Evolutionary conservation across 2,888 invertebrate genomes (phyloP), one percentile per base, ranked within the genome.

Genomic region (Phorcus lineatus): DNA sequence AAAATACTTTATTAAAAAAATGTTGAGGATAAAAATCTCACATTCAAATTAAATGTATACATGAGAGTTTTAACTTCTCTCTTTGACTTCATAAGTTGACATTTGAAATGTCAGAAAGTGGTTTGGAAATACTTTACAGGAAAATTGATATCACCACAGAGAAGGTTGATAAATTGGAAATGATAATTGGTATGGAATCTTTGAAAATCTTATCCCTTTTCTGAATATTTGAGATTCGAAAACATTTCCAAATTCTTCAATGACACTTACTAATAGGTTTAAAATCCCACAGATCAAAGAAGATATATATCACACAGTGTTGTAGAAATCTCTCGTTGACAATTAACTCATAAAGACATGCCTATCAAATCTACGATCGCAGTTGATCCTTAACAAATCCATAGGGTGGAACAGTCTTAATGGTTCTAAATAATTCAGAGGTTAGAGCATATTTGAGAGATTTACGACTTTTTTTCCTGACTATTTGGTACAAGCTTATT

Each of bases 161-260:
- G 28, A 17, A 36, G 16, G 19, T n/a, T 40, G 40, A 70, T 36
- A 70, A 70, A 36, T 36, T 31, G 19, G 40, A 36, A 31, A 31
- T n/a, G 40, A 31, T 70, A 70, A 70, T 70, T 70, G 36, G 17
- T 19, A 13, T 31, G 70, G 70, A 70, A 70, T 70, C 70, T 70
- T 36, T 19, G 70, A 70, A 70, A 70, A 70, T 70, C 70, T 70
- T 36, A 70, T 70, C 31, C 9, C 36, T 40, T 19, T 31, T 36
- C n/a, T 70, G 31, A 36, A 70, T 70, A 70, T 70, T 40, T 70
- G 70, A 70, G 70, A 70, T 70, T 70, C 70, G 36, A 70, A 40
- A 70, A 70, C 70, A 19, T 28, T 70, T 70, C 40, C 17, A 36
- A 70, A 70, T 70, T 70, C 70, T 24, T 36, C 2, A 16, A 4